phyloP scores from a whole-genome alignment of 2,797 vertebrate species.

The Lepidocolaptes lacrymiger region DNA sequence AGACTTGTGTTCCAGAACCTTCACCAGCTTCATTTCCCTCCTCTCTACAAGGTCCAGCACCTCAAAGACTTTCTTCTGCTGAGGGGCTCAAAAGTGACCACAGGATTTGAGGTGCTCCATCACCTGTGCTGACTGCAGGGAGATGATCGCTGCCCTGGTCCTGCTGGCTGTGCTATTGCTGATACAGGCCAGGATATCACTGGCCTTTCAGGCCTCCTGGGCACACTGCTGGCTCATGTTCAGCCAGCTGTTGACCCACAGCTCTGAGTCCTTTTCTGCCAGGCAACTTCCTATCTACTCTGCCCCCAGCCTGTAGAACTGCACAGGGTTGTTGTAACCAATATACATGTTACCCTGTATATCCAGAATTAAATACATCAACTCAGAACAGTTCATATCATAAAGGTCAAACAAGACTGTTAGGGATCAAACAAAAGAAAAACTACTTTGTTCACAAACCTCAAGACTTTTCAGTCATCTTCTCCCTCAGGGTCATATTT shows the following conservation, averaged over 20 bases:
- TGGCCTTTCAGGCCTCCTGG: neutral
- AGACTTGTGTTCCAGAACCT: neutral
- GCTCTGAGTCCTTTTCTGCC: neutral
- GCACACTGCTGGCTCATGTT: accelerated
- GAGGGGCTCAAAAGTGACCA: accelerated
- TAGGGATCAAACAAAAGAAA: neutral
- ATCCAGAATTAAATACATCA: neutral
- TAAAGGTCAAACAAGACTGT: neutral
- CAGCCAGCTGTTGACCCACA: neutral
- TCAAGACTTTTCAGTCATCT: neutral
- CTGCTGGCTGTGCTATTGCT: neutral
- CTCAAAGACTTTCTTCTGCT: neutral
- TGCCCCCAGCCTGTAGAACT: neutral
- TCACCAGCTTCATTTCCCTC: neutral
- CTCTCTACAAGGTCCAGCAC: neutral
- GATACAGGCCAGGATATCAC: neutral
- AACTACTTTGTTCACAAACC: neutral
- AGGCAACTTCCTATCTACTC: neutral
- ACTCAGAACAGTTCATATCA: neutral
- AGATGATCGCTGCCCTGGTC: accelerated
- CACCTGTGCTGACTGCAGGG: accelerated
- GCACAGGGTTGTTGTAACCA: neutral
- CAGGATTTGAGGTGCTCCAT: accelerated
- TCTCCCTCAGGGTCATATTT: neutral
- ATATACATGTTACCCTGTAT: neutral